phyloP scores from a whole-genome alignment of 2,113 vertebrate genomes.

The Glaucomys volans region DNA sequence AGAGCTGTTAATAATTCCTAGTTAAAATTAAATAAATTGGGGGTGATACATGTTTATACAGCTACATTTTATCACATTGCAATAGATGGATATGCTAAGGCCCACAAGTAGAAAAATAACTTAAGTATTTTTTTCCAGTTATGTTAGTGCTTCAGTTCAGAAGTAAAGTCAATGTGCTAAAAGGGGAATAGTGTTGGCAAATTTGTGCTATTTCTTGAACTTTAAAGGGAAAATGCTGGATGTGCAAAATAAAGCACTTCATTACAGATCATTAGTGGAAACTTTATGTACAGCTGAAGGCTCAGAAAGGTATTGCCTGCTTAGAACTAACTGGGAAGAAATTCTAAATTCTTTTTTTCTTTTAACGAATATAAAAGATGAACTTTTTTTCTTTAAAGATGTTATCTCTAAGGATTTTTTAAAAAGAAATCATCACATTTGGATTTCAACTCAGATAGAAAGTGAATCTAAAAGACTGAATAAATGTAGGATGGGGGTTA shows the following conservation, averaged over 20 bases:
- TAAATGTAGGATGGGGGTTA: constrained; percentile 33
- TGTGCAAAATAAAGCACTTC: constrained; percentile 86
- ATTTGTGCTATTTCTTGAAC: constrained; percentile 83
- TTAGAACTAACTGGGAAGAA: constrained; percentile 80
- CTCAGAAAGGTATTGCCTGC: constrained; percentile 81
- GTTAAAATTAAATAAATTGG: constrained; percentile 62
- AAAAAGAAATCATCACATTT: constrained; percentile 68
- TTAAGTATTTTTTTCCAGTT: constrained; percentile 55
- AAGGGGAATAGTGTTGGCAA: constrained; percentile 78
- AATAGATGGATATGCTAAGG: constrained; percentile 18
- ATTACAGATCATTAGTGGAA: constrained; percentile 86
- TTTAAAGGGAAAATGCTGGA: constrained; percentile 84
- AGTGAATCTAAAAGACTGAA: constrained; percentile 67
- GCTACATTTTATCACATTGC: not conserved
- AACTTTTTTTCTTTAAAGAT: constrained; percentile 76
- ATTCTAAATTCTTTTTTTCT: constrained; percentile 77
- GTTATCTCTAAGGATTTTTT: constrained; percentile 79
- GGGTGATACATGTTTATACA: constrained; percentile 5
- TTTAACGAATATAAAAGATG: constrained; percentile 82
- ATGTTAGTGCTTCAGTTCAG: constrained; percentile 77
- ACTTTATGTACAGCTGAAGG: constrained; percentile 81
- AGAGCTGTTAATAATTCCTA: constrained; percentile 58
- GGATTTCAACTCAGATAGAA: constrained; percentile 80
- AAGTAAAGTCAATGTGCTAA: constrained; percentile 80
- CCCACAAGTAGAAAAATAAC: constrained; percentile 51